Percentiles rank a stretch among this genome's conserved stretches.
These are phyloP conservation scores for Brachionichthys hirsutus DNA, from an alignment of 2,113 vertebrate genomes.

Conservation along the genomic window DNA sequence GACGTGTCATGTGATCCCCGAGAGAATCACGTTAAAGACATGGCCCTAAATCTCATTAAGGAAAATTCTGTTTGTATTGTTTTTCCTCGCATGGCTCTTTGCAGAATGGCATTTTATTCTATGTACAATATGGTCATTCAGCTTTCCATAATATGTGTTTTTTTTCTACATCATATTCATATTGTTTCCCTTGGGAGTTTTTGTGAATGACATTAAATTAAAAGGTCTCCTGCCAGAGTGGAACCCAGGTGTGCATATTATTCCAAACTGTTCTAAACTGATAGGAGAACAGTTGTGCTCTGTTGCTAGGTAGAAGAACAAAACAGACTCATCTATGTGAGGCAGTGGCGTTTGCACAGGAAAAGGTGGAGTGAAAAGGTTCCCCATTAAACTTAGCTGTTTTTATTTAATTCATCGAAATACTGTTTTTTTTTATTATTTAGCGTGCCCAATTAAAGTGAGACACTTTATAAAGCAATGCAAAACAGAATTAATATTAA, in stretches of 20 bases:
- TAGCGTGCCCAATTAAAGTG: neutral
- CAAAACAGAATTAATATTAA: neutral
- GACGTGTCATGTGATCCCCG: slow-evolving; percentile 28
- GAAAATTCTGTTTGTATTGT: no score
- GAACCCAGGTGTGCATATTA: slow-evolving; percentile 2
- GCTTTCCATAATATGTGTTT: no score
- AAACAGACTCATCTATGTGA: slow-evolving; percentile 13
- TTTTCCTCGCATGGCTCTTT: no score
- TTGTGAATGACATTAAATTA: no score
- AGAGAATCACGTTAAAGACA: slow-evolving; percentile 1
- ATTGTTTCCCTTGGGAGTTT: no score
- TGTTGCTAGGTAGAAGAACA: slow-evolving; percentile 65
- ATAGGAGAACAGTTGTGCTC: slow-evolving; percentile 46
- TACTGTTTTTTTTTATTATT: neutral
- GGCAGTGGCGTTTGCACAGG: slow-evolving; percentile 9
- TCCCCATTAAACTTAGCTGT: neutral
- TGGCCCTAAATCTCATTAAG: neutral
- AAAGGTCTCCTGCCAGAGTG: neutral
- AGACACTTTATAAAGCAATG: no score
- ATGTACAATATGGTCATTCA: no score
- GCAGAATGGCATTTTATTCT: no score
- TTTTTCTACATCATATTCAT: no score
- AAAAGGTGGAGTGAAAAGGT: slow-evolving; percentile 5
- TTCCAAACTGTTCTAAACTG: slow-evolving; percentile 29
- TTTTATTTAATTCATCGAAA: neutral